A percentile compares a stretch with the other conserved stretches of the same genome.
Evolutionary conservation across 2,113 vertebrate genomes (phyloP).

Genomic region (Forbesichthys agassizii): DNA sequence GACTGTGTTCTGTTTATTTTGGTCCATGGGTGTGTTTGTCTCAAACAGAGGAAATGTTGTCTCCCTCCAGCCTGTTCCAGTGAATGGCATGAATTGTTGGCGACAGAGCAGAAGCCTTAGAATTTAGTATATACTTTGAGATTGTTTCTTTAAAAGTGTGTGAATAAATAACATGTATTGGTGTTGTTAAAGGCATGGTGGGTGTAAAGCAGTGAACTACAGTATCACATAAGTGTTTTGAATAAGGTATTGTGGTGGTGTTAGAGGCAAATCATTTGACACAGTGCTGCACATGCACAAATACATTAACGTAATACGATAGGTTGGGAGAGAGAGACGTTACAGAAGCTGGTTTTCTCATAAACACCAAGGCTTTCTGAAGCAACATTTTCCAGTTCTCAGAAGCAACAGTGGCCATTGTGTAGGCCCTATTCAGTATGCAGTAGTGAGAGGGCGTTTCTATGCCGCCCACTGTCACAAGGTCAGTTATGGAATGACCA

Average conservation of each 20-base stretch:
- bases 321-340: slow-evolving; percentile 5
- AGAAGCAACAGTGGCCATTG: slow-evolving; percentile 59
- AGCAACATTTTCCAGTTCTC: slow-evolving; percentile 55
- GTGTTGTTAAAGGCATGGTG: no score
- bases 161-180: no score
- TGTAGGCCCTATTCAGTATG: slow-evolving; percentile 61
- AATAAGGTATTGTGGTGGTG: not conserved
- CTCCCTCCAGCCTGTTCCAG: slow-evolving; percentile 26
- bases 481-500: slow-evolving; percentile 50
- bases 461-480: slow-evolving; percentile 61
- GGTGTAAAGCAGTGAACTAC: no score
- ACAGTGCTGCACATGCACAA: no score
- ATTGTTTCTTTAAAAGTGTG: no score
- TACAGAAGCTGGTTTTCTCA: slow-evolving; percentile 16
- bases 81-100: not conserved
- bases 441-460: slow-evolving; percentile 51
- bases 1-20: slow-evolving; percentile 55
- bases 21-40: slow-evolving; percentile 49
- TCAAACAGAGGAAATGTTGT: slow-evolving; percentile 58
- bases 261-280: no score
- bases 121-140: no score
- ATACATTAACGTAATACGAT: no score
- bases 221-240: no score
- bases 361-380: slow-evolving; percentile 31
- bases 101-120: not conserved